phyloP scores from a whole-genome alignment of 2,888 invertebrate species.

The Chrysina gloriosa region DNA sequence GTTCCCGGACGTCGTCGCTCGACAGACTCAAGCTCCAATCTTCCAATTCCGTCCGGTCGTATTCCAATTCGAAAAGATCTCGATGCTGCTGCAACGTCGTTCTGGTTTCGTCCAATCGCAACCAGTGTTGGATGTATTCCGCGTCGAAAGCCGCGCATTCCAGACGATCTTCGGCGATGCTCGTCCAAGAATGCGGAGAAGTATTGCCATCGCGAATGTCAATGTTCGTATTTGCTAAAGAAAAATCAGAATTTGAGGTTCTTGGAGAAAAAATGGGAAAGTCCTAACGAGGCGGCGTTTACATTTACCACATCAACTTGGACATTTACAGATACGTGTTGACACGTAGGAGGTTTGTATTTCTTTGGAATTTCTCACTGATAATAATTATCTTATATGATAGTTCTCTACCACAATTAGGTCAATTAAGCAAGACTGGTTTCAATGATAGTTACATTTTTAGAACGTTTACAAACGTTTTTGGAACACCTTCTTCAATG shows the following conservation, averaged over 20 bases:
- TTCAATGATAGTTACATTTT: no score
- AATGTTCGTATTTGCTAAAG: slow-evolving; percentile 55
- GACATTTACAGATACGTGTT: no score
- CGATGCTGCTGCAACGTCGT: slow-evolving; percentile 76
- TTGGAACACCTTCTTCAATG: no score
- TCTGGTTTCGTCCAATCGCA: slow-evolving; percentile 78
- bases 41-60: slow-evolving; percentile 80
- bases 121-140: slow-evolving; percentile 82
- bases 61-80: slow-evolving; percentile 77
- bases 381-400: no score
- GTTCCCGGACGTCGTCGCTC: slow-evolving; percentile 75
- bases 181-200: slow-evolving; percentile 69
- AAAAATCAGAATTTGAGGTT: slow-evolving; percentile 6
- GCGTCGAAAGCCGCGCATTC: slow-evolving; percentile 75
- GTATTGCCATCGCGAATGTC: slow-evolving; percentile 60
- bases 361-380: no score
- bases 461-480: no score
- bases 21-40: slow-evolving; percentile 83
- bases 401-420: no score
- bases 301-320: no score
- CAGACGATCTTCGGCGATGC: slow-evolving; percentile 70
- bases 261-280: background rate
- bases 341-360: no score
- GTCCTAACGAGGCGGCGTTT: no score
- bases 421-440: no score